Conservation (phyloP, 2,113 vertebrate species). For the Typhlomys cinereus region DNA sequence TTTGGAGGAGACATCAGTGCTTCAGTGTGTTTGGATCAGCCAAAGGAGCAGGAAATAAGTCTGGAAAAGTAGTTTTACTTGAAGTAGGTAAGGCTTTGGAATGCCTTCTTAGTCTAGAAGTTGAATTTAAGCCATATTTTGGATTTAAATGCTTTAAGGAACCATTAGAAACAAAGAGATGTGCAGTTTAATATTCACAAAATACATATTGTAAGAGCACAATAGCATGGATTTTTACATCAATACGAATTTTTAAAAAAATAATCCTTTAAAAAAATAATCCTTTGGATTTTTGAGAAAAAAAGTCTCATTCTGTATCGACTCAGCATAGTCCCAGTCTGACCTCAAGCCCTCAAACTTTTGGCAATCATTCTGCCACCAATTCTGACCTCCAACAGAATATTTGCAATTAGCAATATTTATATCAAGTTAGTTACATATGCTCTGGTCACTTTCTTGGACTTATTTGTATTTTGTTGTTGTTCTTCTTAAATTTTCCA, state of each 20-base stretch:
- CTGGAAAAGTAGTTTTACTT: background rate
- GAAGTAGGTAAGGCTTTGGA: background rate
- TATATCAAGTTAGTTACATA: background rate
- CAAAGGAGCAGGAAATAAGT: background rate
- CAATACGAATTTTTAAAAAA: background rate
- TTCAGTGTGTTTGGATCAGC: background rate
- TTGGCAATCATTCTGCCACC: background rate
- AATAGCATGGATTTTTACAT: background rate
- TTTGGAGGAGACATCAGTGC: background rate
- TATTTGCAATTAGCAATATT: background rate
- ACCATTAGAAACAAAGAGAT: background rate
- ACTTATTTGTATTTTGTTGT: background rate
- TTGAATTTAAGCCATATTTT: too few species aligned
- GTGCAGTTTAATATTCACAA: background rate
- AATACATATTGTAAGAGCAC: background rate
- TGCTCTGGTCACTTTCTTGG: background rate
- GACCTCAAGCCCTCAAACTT: background rate
- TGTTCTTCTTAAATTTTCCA: constrained; percentile 15
- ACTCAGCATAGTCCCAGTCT: background rate
- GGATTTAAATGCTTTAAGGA: background rate
- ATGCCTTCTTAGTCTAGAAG: background rate
- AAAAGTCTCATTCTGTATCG: background rate
- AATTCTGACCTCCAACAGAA: background rate
- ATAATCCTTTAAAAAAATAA: too few species aligned
- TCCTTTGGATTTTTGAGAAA: background rate